phyloP scores from a whole-genome alignment of 2,797 vertebrate genomes.

The Rachycentron canadum region DNA sequence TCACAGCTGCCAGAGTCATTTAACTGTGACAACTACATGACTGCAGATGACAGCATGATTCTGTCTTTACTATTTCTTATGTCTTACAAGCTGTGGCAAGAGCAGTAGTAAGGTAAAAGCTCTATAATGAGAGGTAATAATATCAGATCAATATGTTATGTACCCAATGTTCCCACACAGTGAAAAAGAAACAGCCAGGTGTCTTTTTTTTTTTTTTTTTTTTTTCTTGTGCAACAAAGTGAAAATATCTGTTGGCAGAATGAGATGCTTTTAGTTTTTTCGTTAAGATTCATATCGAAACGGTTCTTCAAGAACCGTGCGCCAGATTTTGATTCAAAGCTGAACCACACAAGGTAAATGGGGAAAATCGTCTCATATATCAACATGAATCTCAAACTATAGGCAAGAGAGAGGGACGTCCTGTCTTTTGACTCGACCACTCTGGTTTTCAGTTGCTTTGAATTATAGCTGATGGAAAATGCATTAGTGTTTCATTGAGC shows the following conservation, averaged over 20 bases:
- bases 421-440: not conserved
- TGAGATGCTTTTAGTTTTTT: conserved; percentile 10
- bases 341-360: conserved; percentile 6
- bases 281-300: conserved; percentile 11
- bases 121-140: conserved; percentile 44
- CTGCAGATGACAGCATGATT: conserved; percentile 50
- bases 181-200: not conserved
- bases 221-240: conserved; percentile 14
- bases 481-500: not conserved
- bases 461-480: not conserved
- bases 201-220: conserved; percentile 5
- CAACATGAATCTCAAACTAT: not conserved
- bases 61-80: conserved; percentile 26
- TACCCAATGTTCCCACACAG: conserved; percentile 29
- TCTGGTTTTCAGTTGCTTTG: not conserved
- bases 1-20: conserved; percentile 61
- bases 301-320: conserved; percentile 8
- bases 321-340: conserved; percentile 4
- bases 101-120: conserved; percentile 12
- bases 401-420: not conserved
- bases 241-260: conserved; percentile 18
- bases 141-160: conserved; percentile 51
- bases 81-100: no score
- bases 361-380: conserved; percentile 5
- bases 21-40: conserved; percentile 54